A percentile compares a stretch with the other conserved stretches of the same genome.
phyloP scores from a whole-genome alignment of 2,113 vertebrate genomes.

The Malurus elegans region DNA sequence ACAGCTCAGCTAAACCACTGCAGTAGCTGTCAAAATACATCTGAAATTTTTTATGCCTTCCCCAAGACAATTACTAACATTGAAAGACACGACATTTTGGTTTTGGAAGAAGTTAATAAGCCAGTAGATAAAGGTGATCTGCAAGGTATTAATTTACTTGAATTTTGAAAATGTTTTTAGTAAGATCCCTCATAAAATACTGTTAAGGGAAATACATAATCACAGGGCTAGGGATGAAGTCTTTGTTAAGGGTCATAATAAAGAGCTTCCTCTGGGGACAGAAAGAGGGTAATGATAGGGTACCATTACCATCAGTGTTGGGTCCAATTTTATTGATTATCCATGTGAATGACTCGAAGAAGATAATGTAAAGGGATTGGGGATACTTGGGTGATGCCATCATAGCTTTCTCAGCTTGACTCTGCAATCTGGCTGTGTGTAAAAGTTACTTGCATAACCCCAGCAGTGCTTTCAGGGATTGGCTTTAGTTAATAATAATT shows the following conservation, averaged over 20 bases:
- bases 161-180: constrained; percentile 56
- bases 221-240: neutral
- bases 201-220: constrained; percentile 61
- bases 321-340: neutral
- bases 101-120: constrained; percentile 61
- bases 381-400: neutral
- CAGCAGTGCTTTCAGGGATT: neutral
- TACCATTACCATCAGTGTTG: neutral
- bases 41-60: neutral
- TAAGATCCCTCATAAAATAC: constrained; percentile 56
- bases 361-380: neutral
- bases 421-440: neutral
- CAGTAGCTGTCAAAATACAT: constrained; percentile 35
- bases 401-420: neutral
- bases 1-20: constrained; percentile 7
- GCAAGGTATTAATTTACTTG: constrained; percentile 42
- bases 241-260: constrained; percentile 21
- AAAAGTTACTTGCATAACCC: neutral
- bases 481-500: neutral
- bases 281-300: constrained; percentile 28
- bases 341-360: neutral
- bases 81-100: constrained; percentile 49
- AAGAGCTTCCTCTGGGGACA: neutral
- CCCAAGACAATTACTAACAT: constrained; percentile 39
- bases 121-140: constrained; percentile 52